Percentiles rank a stretch among this genome's conserved stretches.
phyloP scores from a whole-genome alignment of 2,888 invertebrate genomes.

The Aelia acuminata region DNA sequence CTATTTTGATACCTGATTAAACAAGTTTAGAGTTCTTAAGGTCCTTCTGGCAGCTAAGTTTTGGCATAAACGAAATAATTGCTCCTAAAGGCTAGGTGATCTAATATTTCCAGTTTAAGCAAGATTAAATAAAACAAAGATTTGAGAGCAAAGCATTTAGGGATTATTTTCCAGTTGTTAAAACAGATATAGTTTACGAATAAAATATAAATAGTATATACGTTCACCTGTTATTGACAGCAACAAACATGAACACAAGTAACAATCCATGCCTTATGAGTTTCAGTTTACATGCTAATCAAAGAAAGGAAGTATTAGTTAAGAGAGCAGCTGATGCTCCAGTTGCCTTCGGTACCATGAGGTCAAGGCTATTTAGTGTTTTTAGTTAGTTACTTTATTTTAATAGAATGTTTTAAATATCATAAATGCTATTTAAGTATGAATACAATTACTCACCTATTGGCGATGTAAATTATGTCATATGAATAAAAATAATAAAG shows the following conservation, averaged over 20 bases:
- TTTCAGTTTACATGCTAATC: background rate
- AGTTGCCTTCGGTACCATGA: background rate
- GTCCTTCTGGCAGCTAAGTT: too few species aligned
- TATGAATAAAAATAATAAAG: background rate
- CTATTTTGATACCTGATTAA: background rate
- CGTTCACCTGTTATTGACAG: background rate
- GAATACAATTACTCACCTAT: background rate
- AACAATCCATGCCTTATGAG: slow-evolving; percentile 9
- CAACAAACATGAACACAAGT: background rate
- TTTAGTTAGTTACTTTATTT: background rate
- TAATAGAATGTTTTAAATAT: background rate
- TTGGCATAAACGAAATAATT: background rate
- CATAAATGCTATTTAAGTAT: background rate
- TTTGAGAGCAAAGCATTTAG: background rate
- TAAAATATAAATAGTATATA: background rate
- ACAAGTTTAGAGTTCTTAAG: background rate
- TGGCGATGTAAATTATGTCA: background rate
- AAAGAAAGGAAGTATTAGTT: background rate
- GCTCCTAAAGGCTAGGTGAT: background rate
- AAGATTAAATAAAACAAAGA: background rate
- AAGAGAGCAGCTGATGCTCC: background rate
- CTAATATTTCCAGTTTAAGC: background rate
- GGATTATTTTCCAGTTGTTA: background rate
- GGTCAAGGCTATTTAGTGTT: background rate
- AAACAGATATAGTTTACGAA: background rate